Base-by-base conservation (phyloP, 1,140 invertebrate species). In the Zaprionus ornatus region DNA sequence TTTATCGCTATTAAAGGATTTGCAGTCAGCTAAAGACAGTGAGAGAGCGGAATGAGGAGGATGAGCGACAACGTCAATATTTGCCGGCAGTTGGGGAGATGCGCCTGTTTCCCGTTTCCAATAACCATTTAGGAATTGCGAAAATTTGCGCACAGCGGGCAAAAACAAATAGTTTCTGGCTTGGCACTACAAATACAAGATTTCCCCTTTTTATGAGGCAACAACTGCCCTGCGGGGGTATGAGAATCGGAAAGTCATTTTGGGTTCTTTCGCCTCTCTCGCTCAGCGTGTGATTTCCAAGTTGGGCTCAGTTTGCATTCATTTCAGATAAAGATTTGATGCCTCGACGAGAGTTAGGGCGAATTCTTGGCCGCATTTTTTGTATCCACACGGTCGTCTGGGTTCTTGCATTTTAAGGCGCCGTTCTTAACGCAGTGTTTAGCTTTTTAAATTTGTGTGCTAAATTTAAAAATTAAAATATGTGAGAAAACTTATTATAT, bases 141-240 rank as follows among this genome's bases (percentile, higher is more conserved):
- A 80, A 71, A 82, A 88, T 88, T 87, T 83, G 67, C 73, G 62
- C 77, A 78, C 84, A 88, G 84, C 85, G 78, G 85, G 85, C 73
- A 78, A 84, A 88, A 88, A 88, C 84, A 88, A 88, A 88, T 88
- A 88, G 85, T 88, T 88, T 75, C 48, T 57, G 59, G 64, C 70
- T 50, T 50, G 45, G 45, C 45, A 80, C 84, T 88, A 87, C 84
- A 87, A 88, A 88, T 88, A 90, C 68, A 88, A 69, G 74, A 90
- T 78, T 90, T 87, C 84, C 85, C 84, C 45, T 48, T 48, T 48
- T 48, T 48, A 48, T 70, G 45, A 40, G 37, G 37, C 13, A 15
- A n/a, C 35, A 29, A 59, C 40, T 17, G 2, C 35, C 35, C 35
- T 37, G 57, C 29, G 13, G 21, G 56, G 25, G 42, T 15, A 25